Base-by-base conservation (phyloP, 2,113 vertebrate species). In the Emydocephalus ijimae region DNA sequence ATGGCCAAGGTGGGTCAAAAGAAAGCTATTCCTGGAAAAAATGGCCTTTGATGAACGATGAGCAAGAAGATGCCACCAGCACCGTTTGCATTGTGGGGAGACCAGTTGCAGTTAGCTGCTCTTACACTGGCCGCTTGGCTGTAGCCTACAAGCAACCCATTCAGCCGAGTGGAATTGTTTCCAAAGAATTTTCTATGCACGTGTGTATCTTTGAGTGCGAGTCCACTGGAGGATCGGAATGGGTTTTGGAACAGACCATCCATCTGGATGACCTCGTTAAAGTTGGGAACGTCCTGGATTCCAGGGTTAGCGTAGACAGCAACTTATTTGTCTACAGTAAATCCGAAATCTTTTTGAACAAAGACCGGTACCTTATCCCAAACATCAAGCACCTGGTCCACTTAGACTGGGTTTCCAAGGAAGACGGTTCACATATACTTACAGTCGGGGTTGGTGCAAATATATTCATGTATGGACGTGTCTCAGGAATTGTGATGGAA, bases 191-290 rank as follows among this genome's bases (percentile, higher is more conserved):
- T 97, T 99, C 99, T 95, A 99, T 99, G 99, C 99, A 99, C 3
- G 99, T 99, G 94, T 99, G 99, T 96, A 99, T 99, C 95, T 99
- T 99, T 92, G 99, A 99, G 97, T 99, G 99, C 92, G 99, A 99
- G 96, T 99, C 99, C 18, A 99, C 99, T 0, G 99, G 99, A 69
- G 99, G 99, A 61, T 99, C 99, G 1, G 99, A 99, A 96, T 99
- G 99, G 99, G 99, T 98, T 95, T 97, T 99, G 95, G 99, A 99
- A 95, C 99, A 99, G 97, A 99, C 99, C 0, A 98, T 99, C 95
- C 98, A 99, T 94, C 97, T 99, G 94, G 99, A 99, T 85, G 99
- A 99, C 95, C 98, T 99, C 52, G 97, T 98, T 93, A 98, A 97
- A 94, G 98, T 99, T 43, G 97, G 98, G 39, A 98, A 97, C 26